Evolutionary conservation across 2,888 invertebrate genomes (phyloP).

Genomic region (Cyclophora albipunctata): DNA sequence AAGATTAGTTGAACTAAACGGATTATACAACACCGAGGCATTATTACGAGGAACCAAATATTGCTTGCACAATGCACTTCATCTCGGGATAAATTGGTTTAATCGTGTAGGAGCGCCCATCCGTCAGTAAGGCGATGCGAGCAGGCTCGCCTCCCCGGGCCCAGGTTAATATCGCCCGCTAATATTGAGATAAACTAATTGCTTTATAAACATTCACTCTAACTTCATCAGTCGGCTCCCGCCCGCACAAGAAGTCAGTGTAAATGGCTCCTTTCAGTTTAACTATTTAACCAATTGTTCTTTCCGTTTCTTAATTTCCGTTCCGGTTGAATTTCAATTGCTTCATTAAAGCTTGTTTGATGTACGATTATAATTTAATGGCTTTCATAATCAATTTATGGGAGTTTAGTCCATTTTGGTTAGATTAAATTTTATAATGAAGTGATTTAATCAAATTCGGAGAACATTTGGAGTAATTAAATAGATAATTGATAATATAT

Average conservation of each 20-base stretch:
- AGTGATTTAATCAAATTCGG: not conserved
- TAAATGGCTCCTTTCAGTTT: conserved; percentile 15
- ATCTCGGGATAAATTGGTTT: conserved; percentile 46
- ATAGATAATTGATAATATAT: conserved; percentile 5
- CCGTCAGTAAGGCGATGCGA: conserved; percentile 33
- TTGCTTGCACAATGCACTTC: conserved; percentile 31
- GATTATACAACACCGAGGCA: conserved; percentile 3
- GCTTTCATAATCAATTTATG: too few relatives aligned
- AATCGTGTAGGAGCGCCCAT: conserved; percentile 39
- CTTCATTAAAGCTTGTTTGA: conserved; percentile 18
- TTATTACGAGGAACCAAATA: conserved; percentile 17
- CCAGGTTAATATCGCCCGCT: conserved; percentile 44
- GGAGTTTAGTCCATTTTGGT: too few relatives aligned
- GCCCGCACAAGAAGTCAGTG: conserved; percentile 36
- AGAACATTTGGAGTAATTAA: not conserved
- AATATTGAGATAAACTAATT: conserved; percentile 59
- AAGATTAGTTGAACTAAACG: conserved; percentile 5
- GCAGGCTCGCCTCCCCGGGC: conserved; percentile 7
- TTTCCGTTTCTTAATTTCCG: conserved; percentile 17
- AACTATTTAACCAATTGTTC: conserved; percentile 16
- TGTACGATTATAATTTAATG: conserved; percentile 5
- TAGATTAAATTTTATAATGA: not conserved
- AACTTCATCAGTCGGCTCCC: conserved; percentile 37
- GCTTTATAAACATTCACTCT: conserved; percentile 51
- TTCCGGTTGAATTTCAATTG: conserved; percentile 19